Percentiles rank a stretch among this genome's conserved stretches.
These are phyloP conservation scores for Geophilus truncorum DNA, from an alignment of 2,888 invertebrate species.

Conservation along the genomic window DNA sequence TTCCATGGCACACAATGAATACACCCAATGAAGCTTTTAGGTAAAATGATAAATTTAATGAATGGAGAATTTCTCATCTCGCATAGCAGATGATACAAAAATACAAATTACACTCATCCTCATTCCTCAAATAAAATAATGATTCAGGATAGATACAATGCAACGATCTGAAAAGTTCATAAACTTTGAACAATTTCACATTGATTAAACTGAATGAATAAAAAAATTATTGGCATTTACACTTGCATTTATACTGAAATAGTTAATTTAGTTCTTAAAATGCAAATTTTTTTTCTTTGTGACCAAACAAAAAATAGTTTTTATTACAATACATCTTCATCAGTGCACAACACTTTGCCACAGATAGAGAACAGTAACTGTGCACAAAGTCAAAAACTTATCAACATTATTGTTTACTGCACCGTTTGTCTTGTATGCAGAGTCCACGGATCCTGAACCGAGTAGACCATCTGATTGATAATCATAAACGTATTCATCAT, in stretches of 20 bases:
- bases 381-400: background rate
- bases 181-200: background rate
- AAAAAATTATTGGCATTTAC: background rate
- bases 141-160: constrained; percentile 8
- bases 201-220: background rate
- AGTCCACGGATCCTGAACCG: too few species aligned
- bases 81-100: constrained; percentile 6
- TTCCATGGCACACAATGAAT: too few species aligned
- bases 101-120: background rate
- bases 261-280: background rate
- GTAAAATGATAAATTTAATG: background rate
- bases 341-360: background rate
- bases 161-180: background rate
- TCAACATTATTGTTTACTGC: background rate
- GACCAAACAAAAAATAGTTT: background rate
- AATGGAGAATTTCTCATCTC: background rate
- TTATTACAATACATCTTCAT: background rate
- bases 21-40: too few species aligned
- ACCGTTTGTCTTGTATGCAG: background rate
- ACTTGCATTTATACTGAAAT: background rate
- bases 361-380: background rate
- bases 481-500: constrained; percentile 8
- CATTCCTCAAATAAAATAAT: background rate
- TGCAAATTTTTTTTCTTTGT: background rate
- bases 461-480: background rate